Base-by-base conservation (phyloP, 2,888 invertebrate species). In the Clanis bilineata region DNA sequence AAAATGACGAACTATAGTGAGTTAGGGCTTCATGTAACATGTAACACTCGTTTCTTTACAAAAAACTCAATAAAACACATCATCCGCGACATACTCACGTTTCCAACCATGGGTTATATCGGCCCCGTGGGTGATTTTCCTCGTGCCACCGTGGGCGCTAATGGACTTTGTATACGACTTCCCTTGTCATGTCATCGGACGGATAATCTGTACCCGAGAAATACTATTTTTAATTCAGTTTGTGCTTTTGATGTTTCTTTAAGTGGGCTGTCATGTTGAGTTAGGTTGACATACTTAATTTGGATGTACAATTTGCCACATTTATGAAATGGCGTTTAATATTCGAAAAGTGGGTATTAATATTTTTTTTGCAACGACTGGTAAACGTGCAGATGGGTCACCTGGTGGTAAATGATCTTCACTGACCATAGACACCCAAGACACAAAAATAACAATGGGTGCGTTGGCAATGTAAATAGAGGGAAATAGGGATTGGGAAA, bases 61-160 rank as follows among this genome's bases (percentile, higher is more conserved):
- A 28, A 32, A 3, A 18, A 4, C 28, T 7, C 2, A 10, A 15
- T 18, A 4, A n/a, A 12, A 15, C 1, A 32, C 9, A 51, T 18
- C 18, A 4, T 1, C 28, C 18, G 32, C 51, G 10, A 32, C 51
- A 51, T 18, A 23, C 12, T 51, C 32, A 18, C 32, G 51, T 51
- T 51, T 3, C 15, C 25, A 6, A 25, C 18, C 18, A 18, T 18
- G 43, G 57, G 57, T 43, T 43, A 25, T 28, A 57, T 57, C 25
- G 28, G 43, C 9, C 57, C 57, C 43, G 18, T 43, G 57, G 57
- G 57, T 57, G 56, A 57, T 51, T 51, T 51, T 28, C 32, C 51
- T 41, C 41, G 18, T 41, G 32, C 51, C 32, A 9, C 32, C 51
- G 51, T 28, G 51, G 32, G 51, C 51, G 28, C 51, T 51, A 51